Conservation (phyloP, 2,113 vertebrate genomes). For the Gorsachius goisagi region DNA sequence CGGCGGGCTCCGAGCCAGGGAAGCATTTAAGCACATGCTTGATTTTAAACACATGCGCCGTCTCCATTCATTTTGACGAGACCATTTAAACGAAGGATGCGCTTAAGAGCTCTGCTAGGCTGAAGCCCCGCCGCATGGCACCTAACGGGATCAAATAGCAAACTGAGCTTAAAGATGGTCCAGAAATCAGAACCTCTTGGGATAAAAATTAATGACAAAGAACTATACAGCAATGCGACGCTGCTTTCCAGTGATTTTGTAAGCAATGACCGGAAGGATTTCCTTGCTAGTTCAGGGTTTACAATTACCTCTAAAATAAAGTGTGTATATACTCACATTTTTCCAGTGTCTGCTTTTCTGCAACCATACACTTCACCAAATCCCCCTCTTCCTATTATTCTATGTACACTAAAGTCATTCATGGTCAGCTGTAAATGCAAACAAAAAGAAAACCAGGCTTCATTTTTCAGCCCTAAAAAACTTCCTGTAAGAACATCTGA, state of each 20-base stretch:
- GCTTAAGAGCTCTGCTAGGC: not conserved
- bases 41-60: not conserved
- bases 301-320: not conserved
- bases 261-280: not conserved
- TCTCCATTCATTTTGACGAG: not conserved
- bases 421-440: conserved; percentile 86
- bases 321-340: conserved; percentile 84
- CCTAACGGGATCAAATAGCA: not conserved
- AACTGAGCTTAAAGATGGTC: not conserved
- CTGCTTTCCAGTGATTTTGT: not conserved
- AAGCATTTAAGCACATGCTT: not conserved
- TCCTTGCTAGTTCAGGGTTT: not conserved
- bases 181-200: not conserved
- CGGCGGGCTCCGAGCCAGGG: not conserved
- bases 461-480: not conserved
- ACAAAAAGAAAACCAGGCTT: not conserved
- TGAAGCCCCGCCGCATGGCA: not conserved
- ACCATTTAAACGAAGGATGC: not conserved
- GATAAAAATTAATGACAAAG: not conserved
- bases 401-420: conserved; percentile 99
- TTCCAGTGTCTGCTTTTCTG: conserved; percentile 98
- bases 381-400: conserved; percentile 96
- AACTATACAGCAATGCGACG: rapidly evolving
- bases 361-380: conserved; percentile 98
- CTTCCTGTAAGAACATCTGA: not conserved